These are phyloP conservation scores for Liasis olivaceus DNA, from an alignment of 2,797 vertebrate species.

Conservation along the genomic window DNA sequence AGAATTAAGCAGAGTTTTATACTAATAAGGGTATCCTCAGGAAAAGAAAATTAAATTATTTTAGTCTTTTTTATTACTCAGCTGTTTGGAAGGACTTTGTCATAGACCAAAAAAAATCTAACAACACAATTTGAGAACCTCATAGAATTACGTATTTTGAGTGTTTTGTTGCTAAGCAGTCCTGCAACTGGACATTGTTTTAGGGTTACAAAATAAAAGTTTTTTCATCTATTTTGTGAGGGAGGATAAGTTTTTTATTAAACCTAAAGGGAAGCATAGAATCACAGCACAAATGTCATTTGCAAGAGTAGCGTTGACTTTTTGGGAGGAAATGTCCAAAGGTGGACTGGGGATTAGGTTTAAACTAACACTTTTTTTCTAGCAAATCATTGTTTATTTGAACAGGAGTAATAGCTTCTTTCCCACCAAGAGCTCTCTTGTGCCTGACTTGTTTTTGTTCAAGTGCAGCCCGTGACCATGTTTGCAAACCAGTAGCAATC, in stretches of 20 bases:
- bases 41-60: not conserved
- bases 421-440: too few relatives aligned
- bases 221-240: not conserved
- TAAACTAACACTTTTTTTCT: not conserved
- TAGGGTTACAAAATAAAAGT: not conserved
- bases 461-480: too few relatives aligned
- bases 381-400: not conserved
- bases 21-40: not conserved
- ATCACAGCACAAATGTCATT: not conserved
- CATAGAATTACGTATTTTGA: not conserved
- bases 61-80: not conserved
- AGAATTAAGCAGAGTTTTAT: not conserved
- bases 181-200: not conserved
- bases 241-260: too few relatives aligned
- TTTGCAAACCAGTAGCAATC: not conserved
- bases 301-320: not conserved
- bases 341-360: not conserved
- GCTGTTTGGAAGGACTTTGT: not conserved
- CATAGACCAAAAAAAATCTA: accelerated
- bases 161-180: not conserved
- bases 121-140: not conserved
- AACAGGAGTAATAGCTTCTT: too few relatives aligned
- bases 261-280: not conserved
- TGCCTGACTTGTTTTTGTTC: not conserved
- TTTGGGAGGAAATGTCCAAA: not conserved